These are phyloP conservation scores for Corythornis madagascariensis DNA, from an alignment of 2,113 vertebrate genomes.

Conservation along the genomic window DNA sequence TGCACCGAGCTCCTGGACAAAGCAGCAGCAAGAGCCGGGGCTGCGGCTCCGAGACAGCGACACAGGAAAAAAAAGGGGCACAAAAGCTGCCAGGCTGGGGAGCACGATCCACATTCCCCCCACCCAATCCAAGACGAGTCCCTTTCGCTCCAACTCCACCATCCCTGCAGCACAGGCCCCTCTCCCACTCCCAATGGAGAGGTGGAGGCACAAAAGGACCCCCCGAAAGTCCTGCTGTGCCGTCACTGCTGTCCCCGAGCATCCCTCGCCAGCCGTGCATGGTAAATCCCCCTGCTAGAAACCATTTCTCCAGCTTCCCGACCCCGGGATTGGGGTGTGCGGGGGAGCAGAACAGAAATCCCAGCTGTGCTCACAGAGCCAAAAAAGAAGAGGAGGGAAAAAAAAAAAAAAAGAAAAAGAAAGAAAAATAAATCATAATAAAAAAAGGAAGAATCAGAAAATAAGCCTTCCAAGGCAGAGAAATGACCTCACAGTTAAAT, in stretches of 20 bases:
- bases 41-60: background rate
- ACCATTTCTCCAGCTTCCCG: background rate
- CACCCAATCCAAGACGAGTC: accelerated
- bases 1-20: accelerated
- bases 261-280: background rate
- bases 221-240: background rate
- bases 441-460: background rate
- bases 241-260: accelerated
- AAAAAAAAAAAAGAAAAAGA: background rate
- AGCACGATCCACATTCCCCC: background rate
- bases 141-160: background rate
- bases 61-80: background rate
- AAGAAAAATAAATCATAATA: no score
- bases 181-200: accelerated
- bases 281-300: background rate
- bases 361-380: constrained; percentile 18
- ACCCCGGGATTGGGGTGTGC: background rate
- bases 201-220: background rate
- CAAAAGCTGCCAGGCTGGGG: background rate
- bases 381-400: background rate
- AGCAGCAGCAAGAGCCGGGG: background rate
- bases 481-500: constrained; percentile 25
- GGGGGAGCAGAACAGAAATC: constrained; percentile 32
- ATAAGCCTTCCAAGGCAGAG: background rate
- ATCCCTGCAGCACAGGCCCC: accelerated